Conservation (phyloP, 2,113 vertebrate species). For the Lynx canadensis region DNA sequence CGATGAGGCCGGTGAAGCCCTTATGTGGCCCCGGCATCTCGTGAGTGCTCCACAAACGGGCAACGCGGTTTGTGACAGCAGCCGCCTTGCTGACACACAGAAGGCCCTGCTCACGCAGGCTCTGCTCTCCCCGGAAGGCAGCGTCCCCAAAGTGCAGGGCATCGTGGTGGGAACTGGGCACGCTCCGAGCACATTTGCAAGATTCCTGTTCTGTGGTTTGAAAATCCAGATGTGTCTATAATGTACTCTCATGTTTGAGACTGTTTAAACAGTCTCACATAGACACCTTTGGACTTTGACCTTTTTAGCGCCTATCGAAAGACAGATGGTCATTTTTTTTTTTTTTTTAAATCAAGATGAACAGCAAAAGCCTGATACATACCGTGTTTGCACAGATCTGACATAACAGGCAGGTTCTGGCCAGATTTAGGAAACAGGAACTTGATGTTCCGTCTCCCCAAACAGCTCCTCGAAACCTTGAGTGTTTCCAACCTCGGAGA, state of each 20-base stretch:
- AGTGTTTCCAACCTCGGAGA: not conserved
- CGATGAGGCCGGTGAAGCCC: not conserved
- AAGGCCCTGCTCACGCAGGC: not conserved
- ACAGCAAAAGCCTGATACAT: not conserved
- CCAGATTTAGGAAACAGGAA: not conserved
- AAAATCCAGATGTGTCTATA: not conserved
- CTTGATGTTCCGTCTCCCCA: not conserved
- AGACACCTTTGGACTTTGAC: not conserved
- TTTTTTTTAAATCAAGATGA: not conserved
- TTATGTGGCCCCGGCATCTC: accelerated
- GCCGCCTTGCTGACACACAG: not conserved
- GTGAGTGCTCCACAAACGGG: not conserved
- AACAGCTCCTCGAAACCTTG: not conserved
- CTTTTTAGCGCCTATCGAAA: not conserved
- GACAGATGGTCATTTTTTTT: not conserved
- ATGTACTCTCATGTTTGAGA: accelerated
- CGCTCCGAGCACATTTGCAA: not conserved
- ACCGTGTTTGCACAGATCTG: not conserved
- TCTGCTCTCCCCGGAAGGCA: not conserved
- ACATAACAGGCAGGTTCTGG: not conserved
- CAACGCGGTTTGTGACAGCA: accelerated
- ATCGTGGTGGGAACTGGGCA: not conserved
- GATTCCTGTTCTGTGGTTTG: not conserved
- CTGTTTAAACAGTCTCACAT: not conserved
- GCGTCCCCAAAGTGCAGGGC: not conserved